phyloP scores from a whole-genome alignment of 2,113 vertebrate species.

The Bubo bubo region DNA sequence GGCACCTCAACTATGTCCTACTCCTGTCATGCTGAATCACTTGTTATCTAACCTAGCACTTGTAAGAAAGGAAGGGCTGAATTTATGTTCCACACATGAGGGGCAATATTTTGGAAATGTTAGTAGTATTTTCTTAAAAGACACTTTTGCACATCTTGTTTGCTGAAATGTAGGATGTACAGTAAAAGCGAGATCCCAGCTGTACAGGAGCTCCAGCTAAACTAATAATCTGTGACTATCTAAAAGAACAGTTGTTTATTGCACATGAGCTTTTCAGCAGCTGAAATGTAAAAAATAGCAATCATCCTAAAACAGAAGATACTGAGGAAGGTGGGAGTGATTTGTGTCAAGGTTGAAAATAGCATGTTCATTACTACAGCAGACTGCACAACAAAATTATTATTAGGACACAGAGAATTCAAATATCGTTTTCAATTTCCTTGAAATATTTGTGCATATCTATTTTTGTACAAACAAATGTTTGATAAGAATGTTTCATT shows the following conservation, averaged over 20 bases:
- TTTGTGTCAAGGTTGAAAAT: neutral
- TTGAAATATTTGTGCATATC: neutral
- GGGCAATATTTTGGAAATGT: neutral
- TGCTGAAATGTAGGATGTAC: neutral
- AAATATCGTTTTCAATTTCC: neutral
- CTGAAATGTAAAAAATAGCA: constrained; percentile 2
- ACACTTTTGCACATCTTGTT: neutral
- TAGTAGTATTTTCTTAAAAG: neutral
- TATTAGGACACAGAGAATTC: neutral
- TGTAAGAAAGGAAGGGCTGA: neutral
- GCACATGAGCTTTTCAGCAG: neutral
- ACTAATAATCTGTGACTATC: neutral
- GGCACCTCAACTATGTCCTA: neutral
- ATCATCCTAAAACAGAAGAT: neutral
- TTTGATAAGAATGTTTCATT: neutral
- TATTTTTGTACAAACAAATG: neutral
- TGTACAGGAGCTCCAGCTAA: neutral
- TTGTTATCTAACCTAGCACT: neutral
- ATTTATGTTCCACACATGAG: neutral
- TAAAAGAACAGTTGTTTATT: neutral
- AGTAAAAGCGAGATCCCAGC: neutral
- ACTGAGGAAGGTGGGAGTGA: neutral
- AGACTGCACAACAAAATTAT: neutral
- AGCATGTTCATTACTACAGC: neutral
- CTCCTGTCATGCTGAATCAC: neutral